These are phyloP conservation scores for Hydroisotoma schaefferi DNA, from an alignment of 2,888 invertebrate species.

Conservation along the genomic window DNA sequence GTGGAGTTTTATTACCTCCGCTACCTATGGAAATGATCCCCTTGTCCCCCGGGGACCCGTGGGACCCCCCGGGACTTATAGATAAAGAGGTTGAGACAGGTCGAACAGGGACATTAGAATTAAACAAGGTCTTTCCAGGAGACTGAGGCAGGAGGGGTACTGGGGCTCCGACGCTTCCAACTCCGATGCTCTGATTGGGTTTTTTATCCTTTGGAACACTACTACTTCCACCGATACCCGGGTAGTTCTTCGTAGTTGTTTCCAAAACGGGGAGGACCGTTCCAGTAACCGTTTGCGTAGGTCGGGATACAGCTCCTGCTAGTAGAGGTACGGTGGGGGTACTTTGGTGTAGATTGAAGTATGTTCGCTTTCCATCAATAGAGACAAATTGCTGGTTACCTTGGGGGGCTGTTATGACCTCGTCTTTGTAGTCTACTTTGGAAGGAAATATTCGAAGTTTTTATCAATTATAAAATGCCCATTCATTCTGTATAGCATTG, in stretches of 20 bases:
- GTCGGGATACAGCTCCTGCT: slow-evolving; percentile 36
- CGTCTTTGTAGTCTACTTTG: slow-evolving; percentile 52
- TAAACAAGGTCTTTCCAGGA: slow-evolving; percentile 29
- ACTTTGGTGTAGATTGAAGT: slow-evolving; percentile 69
- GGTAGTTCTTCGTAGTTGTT: slow-evolving; percentile 1
- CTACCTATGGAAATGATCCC: not conserved
- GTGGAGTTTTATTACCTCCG: slow-evolving; percentile 27
- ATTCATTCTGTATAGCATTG: too few relatives aligned
- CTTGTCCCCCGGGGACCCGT: slow-evolving; percentile 13
- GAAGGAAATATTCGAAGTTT: not conserved
- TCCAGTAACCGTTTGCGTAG: slow-evolving; percentile 33
- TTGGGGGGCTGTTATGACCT: slow-evolving; percentile 69
- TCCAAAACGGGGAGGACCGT: slow-evolving; percentile 21
- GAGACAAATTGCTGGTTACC: slow-evolving; percentile 82
- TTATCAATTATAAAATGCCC: not conserved
- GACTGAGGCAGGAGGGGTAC: slow-evolving; percentile 32
- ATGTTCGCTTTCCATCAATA: slow-evolving; percentile 85
- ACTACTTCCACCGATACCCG: too few relatives aligned
- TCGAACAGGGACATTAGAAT: slow-evolving; percentile 23
- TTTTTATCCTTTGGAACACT: not conserved
- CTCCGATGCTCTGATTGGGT: slow-evolving; percentile 28
- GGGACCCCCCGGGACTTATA: slow-evolving; percentile 14
- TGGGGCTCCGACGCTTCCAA: slow-evolving; percentile 39
- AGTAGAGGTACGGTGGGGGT: slow-evolving; percentile 55
- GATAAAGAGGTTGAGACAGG: slow-evolving; percentile 38